A percentile compares a stretch with the other conserved stretches of the same genome.
Conservation (phyloP, 2,113 vertebrate species). For the Petrocephalus microphthalmus region DNA sequence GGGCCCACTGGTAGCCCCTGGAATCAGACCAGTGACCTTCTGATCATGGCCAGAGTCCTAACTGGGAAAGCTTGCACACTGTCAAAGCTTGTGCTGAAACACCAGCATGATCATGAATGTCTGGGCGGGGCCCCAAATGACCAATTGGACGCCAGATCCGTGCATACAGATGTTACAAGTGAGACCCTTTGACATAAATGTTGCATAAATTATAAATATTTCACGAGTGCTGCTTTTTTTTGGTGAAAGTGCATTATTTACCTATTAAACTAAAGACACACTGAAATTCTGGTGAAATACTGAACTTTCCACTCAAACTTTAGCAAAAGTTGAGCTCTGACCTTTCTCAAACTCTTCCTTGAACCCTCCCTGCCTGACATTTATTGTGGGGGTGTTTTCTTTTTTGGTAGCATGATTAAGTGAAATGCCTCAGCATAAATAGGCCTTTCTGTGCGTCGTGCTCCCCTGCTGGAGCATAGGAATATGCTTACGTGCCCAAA, state of each 20-base stretch:
- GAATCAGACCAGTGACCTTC: neutral
- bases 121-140: neutral
- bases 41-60: neutral
- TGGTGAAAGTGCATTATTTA: neutral
- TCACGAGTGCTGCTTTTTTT: neutral
- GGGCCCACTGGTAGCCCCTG: neutral
- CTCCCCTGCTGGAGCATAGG: neutral
- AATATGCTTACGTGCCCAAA: neutral
- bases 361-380: neutral
- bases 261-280: neutral
- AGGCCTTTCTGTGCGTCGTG: neutral
- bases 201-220: neutral
- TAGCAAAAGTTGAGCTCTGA: neutral
- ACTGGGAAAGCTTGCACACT: neutral
- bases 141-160: neutral
- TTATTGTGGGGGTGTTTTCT: neutral
- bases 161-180: neutral
- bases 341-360: neutral
- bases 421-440: neutral
- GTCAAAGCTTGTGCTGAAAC: neutral
- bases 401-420: neutral
- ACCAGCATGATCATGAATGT: neutral
- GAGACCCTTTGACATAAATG: neutral
- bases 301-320: constrained; percentile 3
- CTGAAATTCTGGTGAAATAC: neutral